Evolutionary conservation across 2,797 vertebrate species (phyloP).

Genomic region (Lagocephalus sceleratus): DNA sequence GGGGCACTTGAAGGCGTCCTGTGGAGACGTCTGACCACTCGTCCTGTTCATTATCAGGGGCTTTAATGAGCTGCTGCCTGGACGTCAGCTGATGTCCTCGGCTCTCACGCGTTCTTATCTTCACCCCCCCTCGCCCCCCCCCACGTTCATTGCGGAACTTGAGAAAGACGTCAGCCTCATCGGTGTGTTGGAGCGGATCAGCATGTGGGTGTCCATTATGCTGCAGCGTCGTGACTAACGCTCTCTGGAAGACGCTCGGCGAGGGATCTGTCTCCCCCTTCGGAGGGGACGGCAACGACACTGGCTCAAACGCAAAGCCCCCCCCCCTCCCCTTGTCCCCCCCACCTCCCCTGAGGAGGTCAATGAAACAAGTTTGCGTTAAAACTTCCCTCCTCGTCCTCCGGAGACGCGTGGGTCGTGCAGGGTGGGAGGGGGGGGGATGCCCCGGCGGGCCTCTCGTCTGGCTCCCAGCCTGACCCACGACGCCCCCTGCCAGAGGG

Average conservation of each 20-base stretch:
- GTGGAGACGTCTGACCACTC: background rate
- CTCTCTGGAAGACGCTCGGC: constrained; percentile 4
- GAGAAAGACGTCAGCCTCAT: too few relatives aligned
- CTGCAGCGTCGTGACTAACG: constrained; percentile 45
- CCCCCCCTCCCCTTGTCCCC: too few relatives aligned
- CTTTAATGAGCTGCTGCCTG: too few relatives aligned
- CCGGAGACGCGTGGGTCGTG: constrained; percentile 18
- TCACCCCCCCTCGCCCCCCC: too few relatives aligned
- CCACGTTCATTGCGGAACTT: too few relatives aligned
- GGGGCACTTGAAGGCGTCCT: background rate
- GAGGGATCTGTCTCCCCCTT: constrained; percentile 12
- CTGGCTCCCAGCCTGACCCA: constrained; percentile 64
- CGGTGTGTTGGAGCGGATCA: constrained; percentile 26
- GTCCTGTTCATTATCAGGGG: too few relatives aligned
- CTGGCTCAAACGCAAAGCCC: too few relatives aligned
- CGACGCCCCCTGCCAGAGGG: constrained; percentile 56
- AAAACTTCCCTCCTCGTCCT: constrained; percentile 1
- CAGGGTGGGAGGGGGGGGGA: constrained; percentile 47
- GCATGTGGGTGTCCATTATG: constrained; percentile 35
- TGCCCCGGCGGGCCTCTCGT: constrained; percentile 60
- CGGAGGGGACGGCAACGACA: background rate
- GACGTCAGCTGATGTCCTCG: too few relatives aligned
- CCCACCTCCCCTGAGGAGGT: too few relatives aligned
- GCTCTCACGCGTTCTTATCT: too few relatives aligned
- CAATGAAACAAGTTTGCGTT: too few relatives aligned